Evolutionary conservation across 1,140 invertebrate genomes (phyloP), one percentile per base, ranked within the genome.

Genomic region (Elysia chlorotica): DNA sequence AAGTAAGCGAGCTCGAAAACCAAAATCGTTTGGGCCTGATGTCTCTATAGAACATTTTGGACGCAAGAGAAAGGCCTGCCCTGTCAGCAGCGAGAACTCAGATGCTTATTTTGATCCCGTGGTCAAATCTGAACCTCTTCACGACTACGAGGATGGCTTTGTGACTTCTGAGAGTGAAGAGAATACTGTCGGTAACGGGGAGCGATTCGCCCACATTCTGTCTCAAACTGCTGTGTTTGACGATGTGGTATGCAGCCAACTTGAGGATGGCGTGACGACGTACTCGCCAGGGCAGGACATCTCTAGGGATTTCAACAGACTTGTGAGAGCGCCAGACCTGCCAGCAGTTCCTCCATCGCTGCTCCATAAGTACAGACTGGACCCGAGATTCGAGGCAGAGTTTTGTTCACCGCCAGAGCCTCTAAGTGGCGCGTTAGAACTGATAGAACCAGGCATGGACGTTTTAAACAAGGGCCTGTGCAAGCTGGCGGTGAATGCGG

Each of bases 201-300:
- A 71, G 37, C n/a, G 69, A 21, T 71, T 71, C 48, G 59, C 41
- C 1, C 69, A 71, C 59, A 41, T 71, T 19, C 59, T 71, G 2
- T 38, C 35, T 5, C 69, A 71, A 35, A 28, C 69, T 10, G 54
- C 35, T 41, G 69, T 71, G 37, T 63, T 71, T 53, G 69, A 71
- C 5, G 69, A 71, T 48, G 69, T 71, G 36, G 35, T 1, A 21
- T 53, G 61, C 37, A 30, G 6, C 1, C 25, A 62, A 48, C 61
- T 56, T 57, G 59, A 33, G 19, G 33, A 48, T 14, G 36, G 38
- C 19, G 38, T 38, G 6, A 6, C 48, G 21, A 23, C 36, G 23
- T 71, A 28, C 37, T 1, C 30, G 37, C 69, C 69, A 63, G 59
- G 37, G 2, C 5, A 21, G n/a, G 19, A 21, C 6, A 48, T 30